Conservation (phyloP, 1,140 invertebrate species). For the Bacillus rossius region DNA sequence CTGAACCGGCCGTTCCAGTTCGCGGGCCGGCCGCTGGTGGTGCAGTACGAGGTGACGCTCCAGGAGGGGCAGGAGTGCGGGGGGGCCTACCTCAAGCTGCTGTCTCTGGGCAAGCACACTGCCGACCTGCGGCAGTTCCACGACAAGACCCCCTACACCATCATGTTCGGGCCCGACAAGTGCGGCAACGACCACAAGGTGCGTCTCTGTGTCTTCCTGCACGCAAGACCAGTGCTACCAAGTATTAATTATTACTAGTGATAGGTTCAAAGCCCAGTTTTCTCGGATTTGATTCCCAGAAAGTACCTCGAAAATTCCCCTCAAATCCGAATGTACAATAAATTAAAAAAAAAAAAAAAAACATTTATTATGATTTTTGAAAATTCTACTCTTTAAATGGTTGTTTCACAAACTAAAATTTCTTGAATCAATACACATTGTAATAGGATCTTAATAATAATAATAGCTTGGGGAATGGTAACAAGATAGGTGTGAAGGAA, state of each 20-base stretch:
- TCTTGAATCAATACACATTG: too few relatives aligned
- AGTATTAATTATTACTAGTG: conserved; percentile 1
- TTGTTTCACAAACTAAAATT: too few relatives aligned
- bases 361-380: too few relatives aligned
- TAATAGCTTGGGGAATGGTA: too few relatives aligned
- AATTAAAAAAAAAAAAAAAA: too few relatives aligned
- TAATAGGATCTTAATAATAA: too few relatives aligned
- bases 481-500: too few relatives aligned
- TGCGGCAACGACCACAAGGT: conserved; percentile 94
- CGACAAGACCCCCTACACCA: conserved; percentile 95
- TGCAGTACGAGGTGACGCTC: conserved; percentile 88
- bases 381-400: too few relatives aligned
- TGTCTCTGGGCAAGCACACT: conserved; percentile 60
- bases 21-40: conserved; percentile 68
- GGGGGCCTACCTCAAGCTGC: conserved; percentile 94
- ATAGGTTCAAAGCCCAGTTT: too few relatives aligned
- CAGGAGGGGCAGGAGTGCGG: conserved; percentile 98
- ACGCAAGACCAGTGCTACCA: background rate
- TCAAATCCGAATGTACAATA: too few relatives aligned
- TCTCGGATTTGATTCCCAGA: background rate
- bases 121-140: conserved; percentile 78
- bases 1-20: conserved; percentile 83
- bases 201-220: conserved; percentile 8
- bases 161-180: conserved; percentile 99
- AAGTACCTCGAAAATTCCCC: background rate